Base-by-base conservation (phyloP, 1,140 invertebrate genomes). In the Thalassaphorura encarpata region DNA sequence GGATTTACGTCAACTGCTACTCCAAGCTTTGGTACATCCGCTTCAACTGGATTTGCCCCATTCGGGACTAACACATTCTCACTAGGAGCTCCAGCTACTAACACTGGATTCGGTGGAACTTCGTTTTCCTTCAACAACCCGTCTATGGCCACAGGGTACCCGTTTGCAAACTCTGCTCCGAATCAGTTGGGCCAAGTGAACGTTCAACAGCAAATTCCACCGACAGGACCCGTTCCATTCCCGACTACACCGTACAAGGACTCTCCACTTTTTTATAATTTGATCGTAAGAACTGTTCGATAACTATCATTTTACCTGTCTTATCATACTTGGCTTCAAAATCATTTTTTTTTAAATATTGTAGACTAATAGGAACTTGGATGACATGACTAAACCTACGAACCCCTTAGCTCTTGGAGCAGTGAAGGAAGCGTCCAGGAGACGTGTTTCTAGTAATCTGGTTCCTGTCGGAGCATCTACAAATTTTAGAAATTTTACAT, bases 231-330 rank as follows among this genome's bases (percentile, higher is more conserved):
- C 83, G 42, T 54, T 5, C 77, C 81, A 8, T 72, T 86, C 8
- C 78, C 82, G 3, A 78, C 79, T 2, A 80, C 82, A 8, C 85
- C 85, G 2, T 89, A 84, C 65, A 85, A 85, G n/a, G 83, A 86
- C 69, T 83, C 81, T 40, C 80, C 83, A 6, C 73, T 87, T 8
- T 79, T 87, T 55, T 83, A 84, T 68, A 84, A 85, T 69, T 67
- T 87, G 1, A 75, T 82, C 40, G 78, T 80, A 71, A 70, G 71
- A 71, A n/a, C n/a, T n/a, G n/a, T n/a, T n/a, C n/a, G n/a, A n/a
- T n/a, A 16, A 53, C 28, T 26, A 13, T 18, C 3, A 29, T 40
- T 16, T 19, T 46, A 53, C 27, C 53, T 47, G 16, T 27, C 19
- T n/a, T 21, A 16, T 33, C 1, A 26, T 13, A 39, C 28, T 13